Base-by-base conservation (phyloP, 2,888 invertebrate genomes). In the Anodontia alba region DNA sequence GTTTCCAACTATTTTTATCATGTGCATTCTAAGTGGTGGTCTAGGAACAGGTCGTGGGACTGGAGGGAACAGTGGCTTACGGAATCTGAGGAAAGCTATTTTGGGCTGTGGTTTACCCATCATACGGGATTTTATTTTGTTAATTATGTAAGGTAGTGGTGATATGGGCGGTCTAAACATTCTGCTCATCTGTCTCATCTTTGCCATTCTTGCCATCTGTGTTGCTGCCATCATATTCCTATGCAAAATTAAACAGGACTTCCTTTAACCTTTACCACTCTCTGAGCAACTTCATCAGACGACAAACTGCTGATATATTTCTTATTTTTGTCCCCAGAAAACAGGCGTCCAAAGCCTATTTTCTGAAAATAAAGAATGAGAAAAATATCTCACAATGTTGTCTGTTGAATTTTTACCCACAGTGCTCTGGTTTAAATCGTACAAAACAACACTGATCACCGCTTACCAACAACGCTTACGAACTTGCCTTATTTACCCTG, bases 1-100 rank as follows among this genome's bases (percentile, higher is more conserved):
- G 38, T 5, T 38, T 38, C 38, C 7, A 5, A 57, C 33, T 10
- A 62, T 62, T 62, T 20, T 62, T 33, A 62, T 62, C 3, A 23
- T 62, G 7, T 43, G 43, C 23, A 42, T 66, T 51, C 36, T 71
- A 46, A 72, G 29, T 54, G 68, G 78, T 69, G 73, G 78, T 33
- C 26, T 49, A 7, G 29, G 49, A 33, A 78, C 33, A 29, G 75
- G 81, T 31, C 66, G 81, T n/a, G 75, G 73, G 72, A 81, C 74
- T 0, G 83, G 83, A 1, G 77, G 26, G 12, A 42, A 38, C 26
- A 26, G 38, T 8, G 70, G 76, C 2, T 33, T 49, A 66, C 51
- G 69, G 51, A 83, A 80, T 38, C 80, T 38, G 0, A 80, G 42
- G 75, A 83, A 75, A 7, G 83, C 69, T 1, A 80, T 49, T 31